Evolutionary conservation across 2,113 vertebrate genomes (phyloP).

Genomic region (Toxotes chatareus): DNA sequence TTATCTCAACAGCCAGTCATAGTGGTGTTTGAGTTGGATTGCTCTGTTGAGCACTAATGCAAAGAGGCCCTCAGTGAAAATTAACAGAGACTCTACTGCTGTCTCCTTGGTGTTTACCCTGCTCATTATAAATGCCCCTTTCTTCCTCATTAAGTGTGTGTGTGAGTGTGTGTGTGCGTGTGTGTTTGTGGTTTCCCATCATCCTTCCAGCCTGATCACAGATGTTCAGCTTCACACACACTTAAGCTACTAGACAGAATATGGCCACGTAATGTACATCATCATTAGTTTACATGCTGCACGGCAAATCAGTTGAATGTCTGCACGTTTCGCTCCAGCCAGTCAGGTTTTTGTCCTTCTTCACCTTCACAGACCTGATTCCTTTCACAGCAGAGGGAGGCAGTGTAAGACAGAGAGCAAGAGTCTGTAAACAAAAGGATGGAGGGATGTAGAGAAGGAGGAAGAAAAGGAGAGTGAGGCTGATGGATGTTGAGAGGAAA

Average conservation of each 20-base stretch:
- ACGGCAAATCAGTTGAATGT: neutral
- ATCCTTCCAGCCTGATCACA: constrained; percentile 26
- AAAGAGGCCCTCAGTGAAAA: constrained; percentile 74
- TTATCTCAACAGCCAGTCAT: constrained; percentile 66
- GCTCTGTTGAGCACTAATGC: constrained; percentile 62
- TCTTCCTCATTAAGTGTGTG: neutral
- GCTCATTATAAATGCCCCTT: constrained; percentile 52
- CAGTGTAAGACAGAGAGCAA: too few species aligned
- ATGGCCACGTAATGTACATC: neutral
- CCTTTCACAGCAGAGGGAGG: constrained; percentile 47
- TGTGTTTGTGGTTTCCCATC: neutral
- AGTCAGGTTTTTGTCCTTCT: neutral
- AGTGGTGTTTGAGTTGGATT: constrained; percentile 60
- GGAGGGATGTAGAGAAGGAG: neutral
- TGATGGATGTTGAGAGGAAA: too few species aligned
- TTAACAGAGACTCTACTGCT: constrained; percentile 61
- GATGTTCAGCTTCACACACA: constrained; percentile 42
- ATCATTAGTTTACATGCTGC: neutral
- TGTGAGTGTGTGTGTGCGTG: neutral
- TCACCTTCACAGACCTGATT: neutral
- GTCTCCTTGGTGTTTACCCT: constrained; percentile 68
- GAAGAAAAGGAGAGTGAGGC: neutral
- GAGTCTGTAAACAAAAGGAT: constrained; percentile 32
- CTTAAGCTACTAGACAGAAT: constrained; percentile 1
- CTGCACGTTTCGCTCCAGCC: neutral